These are phyloP conservation scores for Coccyzus lansbergi DNA, from an alignment of 2,797 vertebrate species.

Conservation along the genomic window DNA sequence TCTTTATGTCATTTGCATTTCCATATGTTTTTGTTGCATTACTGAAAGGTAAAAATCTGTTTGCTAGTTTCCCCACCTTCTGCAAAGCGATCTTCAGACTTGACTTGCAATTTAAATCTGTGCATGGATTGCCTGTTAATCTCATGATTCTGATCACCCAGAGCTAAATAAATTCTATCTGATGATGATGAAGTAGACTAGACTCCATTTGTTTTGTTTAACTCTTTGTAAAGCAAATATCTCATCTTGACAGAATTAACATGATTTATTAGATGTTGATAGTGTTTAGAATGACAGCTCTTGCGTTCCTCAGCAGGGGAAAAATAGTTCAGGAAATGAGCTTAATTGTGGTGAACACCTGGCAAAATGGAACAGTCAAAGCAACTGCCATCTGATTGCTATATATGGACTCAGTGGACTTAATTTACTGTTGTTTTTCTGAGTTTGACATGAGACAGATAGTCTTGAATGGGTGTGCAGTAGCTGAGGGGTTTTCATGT, in stretches of 20 bases:
- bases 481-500: background rate
- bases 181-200: background rate
- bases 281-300: background rate
- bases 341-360: background rate
- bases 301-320: background rate
- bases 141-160: background rate
- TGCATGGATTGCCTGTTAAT: background rate
- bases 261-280: background rate
- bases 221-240: background rate
- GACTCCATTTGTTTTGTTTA: background rate
- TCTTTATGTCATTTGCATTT: background rate
- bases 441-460: background rate
- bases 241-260: background rate
- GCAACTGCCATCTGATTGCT: accelerated
- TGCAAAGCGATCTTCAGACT: background rate
- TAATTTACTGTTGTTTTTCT: background rate
- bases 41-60: background rate
- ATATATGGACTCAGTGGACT: background rate
- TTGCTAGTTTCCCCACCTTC: background rate
- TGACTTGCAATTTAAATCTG: background rate
- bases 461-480: background rate
- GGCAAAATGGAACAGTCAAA: background rate
- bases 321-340: background rate
- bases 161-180: background rate
- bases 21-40: background rate